Conservation (phyloP, 2,888 invertebrate genomes). For the Chironomus riparius region DNA sequence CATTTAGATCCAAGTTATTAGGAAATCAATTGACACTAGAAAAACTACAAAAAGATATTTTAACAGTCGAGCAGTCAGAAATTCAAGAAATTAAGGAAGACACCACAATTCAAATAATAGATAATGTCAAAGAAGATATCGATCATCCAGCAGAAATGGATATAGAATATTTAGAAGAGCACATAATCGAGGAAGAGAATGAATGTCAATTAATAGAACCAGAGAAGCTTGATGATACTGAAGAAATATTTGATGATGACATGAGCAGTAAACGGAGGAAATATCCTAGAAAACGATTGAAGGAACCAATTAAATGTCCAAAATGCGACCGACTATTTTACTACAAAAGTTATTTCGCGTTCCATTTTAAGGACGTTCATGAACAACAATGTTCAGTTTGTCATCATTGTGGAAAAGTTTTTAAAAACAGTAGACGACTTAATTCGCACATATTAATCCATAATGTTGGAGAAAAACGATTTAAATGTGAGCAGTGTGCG, state of each 20-base stretch:
- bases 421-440: slow-evolving; percentile 17
- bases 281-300: slow-evolving; percentile 4
- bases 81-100: not conserved
- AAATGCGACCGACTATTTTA: slow-evolving; percentile 18
- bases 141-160: not conserved
- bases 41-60: not conserved
- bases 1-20: not conserved
- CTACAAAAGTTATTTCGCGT: slow-evolving; percentile 15
- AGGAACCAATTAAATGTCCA: slow-evolving; percentile 12
- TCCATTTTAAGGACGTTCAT: slow-evolving; percentile 25
- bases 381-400: not conserved
- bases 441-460: slow-evolving; percentile 23
- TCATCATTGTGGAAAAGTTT: slow-evolving; percentile 21
- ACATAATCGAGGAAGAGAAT: not conserved
- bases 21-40: not conserved
- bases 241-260: not conserved
- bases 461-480: not conserved
- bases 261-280: not conserved
- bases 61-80: not conserved
- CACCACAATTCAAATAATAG: not conserved
- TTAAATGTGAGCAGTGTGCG: slow-evolving; percentile 6
- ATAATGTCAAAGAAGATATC: not conserved
- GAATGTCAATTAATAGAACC: not conserved
- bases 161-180: not conserved
- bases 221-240: not conserved